Percentiles rank a stretch among this genome's conserved stretches.
Evolutionary conservation across 2,797 vertebrate genomes (phyloP).

Genomic region (Sebastes cheni): DNA sequence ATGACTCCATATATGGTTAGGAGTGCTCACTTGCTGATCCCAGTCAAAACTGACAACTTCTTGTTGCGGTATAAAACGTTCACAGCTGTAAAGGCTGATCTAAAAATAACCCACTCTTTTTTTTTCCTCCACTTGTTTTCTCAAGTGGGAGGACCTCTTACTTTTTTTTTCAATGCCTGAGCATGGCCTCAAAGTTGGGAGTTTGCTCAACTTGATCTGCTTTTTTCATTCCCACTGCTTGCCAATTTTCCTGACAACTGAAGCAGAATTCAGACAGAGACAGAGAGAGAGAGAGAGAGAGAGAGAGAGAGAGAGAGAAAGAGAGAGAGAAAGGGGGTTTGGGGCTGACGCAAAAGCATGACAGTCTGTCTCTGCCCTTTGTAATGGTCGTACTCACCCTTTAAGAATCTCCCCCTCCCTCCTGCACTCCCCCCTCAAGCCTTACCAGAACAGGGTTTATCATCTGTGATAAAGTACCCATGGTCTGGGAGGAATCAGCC

Average conservation of each 20-base stretch:
- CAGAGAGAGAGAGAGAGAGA: conserved; percentile 33
- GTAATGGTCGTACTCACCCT: conserved; percentile 63
- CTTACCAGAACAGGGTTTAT: conserved; percentile 76
- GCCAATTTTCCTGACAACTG: conserved; percentile 82
- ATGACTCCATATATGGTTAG: conserved; percentile 29
- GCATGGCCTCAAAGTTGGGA: conserved; percentile 57
- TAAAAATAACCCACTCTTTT: conserved; percentile 68
- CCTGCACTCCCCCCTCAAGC: conserved; percentile 16
- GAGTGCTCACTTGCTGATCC: not conserved
- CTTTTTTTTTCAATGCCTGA: conserved; percentile 44
- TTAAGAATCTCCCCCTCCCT: conserved; percentile 21
- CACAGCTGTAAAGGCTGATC: conserved; percentile 49
- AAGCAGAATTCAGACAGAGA: conserved; percentile 73
- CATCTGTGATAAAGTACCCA: conserved; percentile 75
- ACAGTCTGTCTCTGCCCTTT: conserved; percentile 67
- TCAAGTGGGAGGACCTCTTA: conserved; percentile 62
- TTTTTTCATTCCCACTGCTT: conserved; percentile 55
- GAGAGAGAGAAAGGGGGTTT: conserved; percentile 24
- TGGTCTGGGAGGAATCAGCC: conserved; percentile 75
- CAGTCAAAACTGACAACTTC: conserved; percentile 26
- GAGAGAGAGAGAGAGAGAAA: conserved; percentile 26
- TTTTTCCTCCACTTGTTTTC: conserved; percentile 52
- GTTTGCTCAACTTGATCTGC: conserved; percentile 71
- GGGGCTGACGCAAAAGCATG: conserved; percentile 62
- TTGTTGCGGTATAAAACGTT: conserved; percentile 42